Evolutionary conservation across 2,888 invertebrate species (phyloP), one percentile per base, ranked within the genome.

Genomic region (Agrochola macilenta): DNA sequence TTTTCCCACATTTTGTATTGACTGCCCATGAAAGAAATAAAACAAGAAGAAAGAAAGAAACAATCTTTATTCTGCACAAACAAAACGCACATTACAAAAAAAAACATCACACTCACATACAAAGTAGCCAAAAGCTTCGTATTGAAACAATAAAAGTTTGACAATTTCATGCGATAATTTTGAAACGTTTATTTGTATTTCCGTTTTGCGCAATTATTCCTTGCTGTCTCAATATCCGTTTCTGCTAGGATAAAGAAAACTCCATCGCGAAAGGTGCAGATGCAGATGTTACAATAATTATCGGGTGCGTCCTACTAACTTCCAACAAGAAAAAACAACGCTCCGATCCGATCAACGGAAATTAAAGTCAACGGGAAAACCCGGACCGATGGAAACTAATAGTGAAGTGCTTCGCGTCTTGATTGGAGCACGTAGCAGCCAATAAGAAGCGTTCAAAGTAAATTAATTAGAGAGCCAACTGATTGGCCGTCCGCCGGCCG

Each of bases 381-480:
- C 49, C 61, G 71, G 12, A 43, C 14, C 70, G 43, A 64, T 73
- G 69, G 72, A 81, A 82, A 81, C 76, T 86, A 82, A 83, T 83
- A 71, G 64, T 72, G 69, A 68, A 84, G 82, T 79, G 81, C 86
- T 76, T 80, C 64, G 81, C 72, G 76, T 76, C 76, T 82, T 83
- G 88, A 88, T 88, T 88, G 87, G 76, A 83, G 77, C 88, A 88
- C 87, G 88, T 88, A 87, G 60, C 74, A 60, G 60, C 82, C 88
- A 88, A 85, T 85, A 85, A 85, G 85, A 85, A 82, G 78, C 78
- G 83, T 85, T 82, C 82, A 72, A 85, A 85, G 82, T 85, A 82
- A 85, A 85, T 85, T 85, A 85, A 85, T 85, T 85, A 85, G 82
- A 78, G 85, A 82, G 73, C 70, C 82, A 60, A 79, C 84, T 84